A percentile compares a stretch with the other conserved stretches of the same genome.
Evolutionary conservation across 1,140 invertebrate genomes (phyloP).

Genomic region (Bombus breviceps): DNA sequence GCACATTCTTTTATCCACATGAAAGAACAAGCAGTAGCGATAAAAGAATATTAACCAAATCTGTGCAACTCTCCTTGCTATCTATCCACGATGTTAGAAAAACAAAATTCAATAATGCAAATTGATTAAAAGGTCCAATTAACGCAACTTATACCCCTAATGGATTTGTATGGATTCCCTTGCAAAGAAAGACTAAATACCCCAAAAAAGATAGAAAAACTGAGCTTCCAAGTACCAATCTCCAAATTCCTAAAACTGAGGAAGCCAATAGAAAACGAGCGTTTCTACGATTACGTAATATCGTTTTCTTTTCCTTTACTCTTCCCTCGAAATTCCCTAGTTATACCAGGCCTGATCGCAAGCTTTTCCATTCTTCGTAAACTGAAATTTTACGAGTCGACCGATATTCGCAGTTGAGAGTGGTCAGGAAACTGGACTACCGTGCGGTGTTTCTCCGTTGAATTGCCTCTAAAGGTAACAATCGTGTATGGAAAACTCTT

Average conservation of each 20-base stretch:
- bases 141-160: too few species aligned
- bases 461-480: conserved; percentile 49
- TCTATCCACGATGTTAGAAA: too few species aligned
- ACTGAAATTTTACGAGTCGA: conserved; percentile 50
- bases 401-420: conserved; percentile 23
- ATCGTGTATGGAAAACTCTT: conserved; percentile 40
- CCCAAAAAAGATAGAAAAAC: neutral
- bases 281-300: neutral
- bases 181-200: too few species aligned
- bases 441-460: conserved; percentile 35
- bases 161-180: too few species aligned
- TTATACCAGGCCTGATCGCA: neutral
- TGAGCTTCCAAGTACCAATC: neutral
- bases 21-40: too few species aligned
- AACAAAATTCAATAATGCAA: too few species aligned
- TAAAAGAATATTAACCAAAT: too few species aligned
- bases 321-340: neutral
- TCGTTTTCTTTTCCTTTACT: neutral
- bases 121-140: too few species aligned
- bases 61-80: too few species aligned
- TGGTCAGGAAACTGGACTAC: conserved; percentile 67
- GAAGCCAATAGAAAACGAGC: neutral
- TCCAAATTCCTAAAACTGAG: neutral
- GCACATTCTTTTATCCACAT: too few species aligned
- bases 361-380: neutral